Evolutionary conservation across 2,113 vertebrate genomes (phyloP).

Genomic region (Alethe castanea): DNA sequence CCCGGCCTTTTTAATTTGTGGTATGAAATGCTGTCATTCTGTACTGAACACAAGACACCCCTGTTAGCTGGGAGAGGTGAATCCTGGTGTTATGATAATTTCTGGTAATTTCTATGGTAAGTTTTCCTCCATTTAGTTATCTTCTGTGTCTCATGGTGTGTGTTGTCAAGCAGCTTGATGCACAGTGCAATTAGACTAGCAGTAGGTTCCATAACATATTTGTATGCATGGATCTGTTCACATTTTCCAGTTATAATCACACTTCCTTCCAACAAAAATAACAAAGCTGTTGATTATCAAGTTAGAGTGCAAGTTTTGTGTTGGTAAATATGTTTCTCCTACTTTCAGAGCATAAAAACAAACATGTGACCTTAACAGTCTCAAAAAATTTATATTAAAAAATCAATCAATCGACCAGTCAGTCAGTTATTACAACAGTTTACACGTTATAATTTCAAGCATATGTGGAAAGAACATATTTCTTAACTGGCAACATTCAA

Average conservation of each 20-base stretch:
- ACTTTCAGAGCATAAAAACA: not conserved
- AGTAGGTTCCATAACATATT: not conserved
- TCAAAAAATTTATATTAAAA: not conserved
- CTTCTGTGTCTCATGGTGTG: not conserved
- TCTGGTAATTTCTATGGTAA: not conserved
- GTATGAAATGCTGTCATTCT: not conserved
- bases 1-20: not conserved
- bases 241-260: slow-evolving; percentile 8
- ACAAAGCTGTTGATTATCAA: slow-evolving; percentile 12
- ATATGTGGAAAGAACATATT: not conserved
- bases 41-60: not conserved
- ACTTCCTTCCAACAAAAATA: slow-evolving; percentile 4
- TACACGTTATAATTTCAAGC: not conserved
- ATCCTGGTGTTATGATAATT: not conserved
- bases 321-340: slow-evolving; percentile 21
- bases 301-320: slow-evolving; percentile 20
- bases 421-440: not conserved
- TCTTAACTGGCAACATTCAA: slow-evolving; percentile 2
- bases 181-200: not conserved
- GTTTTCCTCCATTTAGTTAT: not conserved
- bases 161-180: not conserved
- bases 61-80: not conserved
- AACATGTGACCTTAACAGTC: not conserved
- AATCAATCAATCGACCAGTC: not conserved
- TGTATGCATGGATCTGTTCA: not conserved